phyloP scores from a whole-genome alignment of 2,888 invertebrate genomes.

The Amaurobius ferox region DNA sequence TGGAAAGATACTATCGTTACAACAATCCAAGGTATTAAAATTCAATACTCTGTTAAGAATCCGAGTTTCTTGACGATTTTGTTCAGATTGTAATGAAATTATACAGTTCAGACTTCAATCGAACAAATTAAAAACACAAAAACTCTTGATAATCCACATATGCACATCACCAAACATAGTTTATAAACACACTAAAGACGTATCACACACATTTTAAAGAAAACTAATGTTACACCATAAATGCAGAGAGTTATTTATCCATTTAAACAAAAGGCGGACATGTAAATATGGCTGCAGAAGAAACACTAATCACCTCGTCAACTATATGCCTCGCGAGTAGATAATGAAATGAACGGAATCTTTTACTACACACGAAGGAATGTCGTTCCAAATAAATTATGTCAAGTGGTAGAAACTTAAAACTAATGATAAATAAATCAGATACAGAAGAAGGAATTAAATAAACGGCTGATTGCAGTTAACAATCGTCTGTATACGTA shows the following conservation, averaged over 20 bases:
- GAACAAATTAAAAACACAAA: slow-evolving; percentile 1
- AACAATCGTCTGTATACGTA: slow-evolving; percentile 29
- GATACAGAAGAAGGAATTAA: not conserved
- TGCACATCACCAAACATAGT: not conserved
- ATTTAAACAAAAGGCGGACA: slow-evolving; percentile 63
- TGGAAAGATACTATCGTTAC: no score
- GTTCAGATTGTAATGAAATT: not conserved
- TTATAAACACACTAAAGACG: not conserved
- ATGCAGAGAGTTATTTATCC: slow-evolving; percentile 21
- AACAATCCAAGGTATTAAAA: no score
- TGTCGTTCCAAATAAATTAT: not conserved
- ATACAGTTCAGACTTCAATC: not conserved
- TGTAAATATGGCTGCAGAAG: slow-evolving; percentile 72
- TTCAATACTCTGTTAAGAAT: no score
- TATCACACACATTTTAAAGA: not conserved
- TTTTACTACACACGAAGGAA: not conserved
- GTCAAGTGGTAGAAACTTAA: not conserved
- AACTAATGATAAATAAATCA: not conserved
- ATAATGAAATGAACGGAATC: not conserved
- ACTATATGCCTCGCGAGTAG: slow-evolving; percentile 27
- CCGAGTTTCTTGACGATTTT: not conserved
- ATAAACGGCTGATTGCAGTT: not conserved
- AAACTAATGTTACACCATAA: not conserved
- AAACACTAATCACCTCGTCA: slow-evolving; percentile 49
- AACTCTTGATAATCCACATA: not conserved